phyloP scores from a whole-genome alignment of 2,113 vertebrate species.

The Oxygymnocypris stewartii region DNA sequence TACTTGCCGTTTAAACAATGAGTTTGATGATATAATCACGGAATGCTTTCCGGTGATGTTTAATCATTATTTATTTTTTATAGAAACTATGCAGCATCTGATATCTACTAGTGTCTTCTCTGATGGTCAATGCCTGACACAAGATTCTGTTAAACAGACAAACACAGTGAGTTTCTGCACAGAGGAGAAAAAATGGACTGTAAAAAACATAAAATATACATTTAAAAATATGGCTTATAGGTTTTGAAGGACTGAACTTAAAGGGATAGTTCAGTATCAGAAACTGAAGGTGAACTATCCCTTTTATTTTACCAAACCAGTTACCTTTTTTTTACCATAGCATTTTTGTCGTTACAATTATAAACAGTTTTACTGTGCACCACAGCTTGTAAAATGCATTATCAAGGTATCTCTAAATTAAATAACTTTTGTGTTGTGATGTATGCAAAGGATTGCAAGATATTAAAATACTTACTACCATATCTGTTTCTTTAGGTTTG shows the following conservation, averaged over 20 bases:
- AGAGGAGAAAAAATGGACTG: too few relatives aligned
- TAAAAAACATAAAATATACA: too few relatives aligned
- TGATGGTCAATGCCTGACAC: slow-evolving; percentile 60
- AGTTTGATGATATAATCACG: background rate
- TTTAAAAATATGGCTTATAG: too few relatives aligned
- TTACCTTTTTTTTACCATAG: too few relatives aligned
- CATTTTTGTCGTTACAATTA: too few relatives aligned
- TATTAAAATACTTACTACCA: background rate
- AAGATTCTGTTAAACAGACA: background rate
- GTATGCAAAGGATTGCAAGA: background rate
- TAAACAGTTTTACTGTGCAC: background rate
- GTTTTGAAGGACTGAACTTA: too few relatives aligned
- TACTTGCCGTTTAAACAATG: background rate
- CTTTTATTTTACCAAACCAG: too few relatives aligned
- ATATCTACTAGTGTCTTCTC: slow-evolving; percentile 42
- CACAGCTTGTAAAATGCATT: background rate
- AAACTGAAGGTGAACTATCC: too few relatives aligned
- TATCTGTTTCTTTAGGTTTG: slow-evolving; percentile 59
- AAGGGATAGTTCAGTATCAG: too few relatives aligned
- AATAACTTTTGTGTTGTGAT: background rate
- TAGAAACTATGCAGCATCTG: slow-evolving; percentile 54
- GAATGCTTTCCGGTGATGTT: background rate
- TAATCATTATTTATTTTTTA: background rate
- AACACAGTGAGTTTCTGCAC: slow-evolving; percentile 35
- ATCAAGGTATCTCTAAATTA: too few relatives aligned